Base-by-base conservation (phyloP, 2,113 vertebrate genomes). In the Tenrec ecaudatus region DNA sequence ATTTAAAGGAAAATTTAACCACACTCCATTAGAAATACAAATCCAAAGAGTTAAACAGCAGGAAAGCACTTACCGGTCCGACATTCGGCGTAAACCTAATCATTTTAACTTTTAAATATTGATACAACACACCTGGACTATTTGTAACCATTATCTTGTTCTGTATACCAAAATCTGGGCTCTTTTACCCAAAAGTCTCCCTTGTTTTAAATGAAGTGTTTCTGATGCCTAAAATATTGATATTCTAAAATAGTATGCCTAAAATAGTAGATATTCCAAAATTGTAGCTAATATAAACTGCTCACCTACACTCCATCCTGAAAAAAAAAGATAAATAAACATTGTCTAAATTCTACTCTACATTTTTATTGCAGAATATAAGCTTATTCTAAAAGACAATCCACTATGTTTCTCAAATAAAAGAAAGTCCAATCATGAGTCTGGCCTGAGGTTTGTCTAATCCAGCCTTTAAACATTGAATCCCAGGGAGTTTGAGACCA, bases 11-110 rank as follows among this genome's bases (percentile, higher is more conserved):
- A 94, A 79, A 66, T 95, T 86, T 87, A 91, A 89, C 38, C 47
- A 85, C 9, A 92, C 60, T 12, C 36, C 57, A 83, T 84, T 86
- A 95, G 66, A 94, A 95, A 91, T 38, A 95, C 86, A 91, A 83
- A 22, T 92, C 36, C 14, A 19, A 86, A 85, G 53, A 92, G 19
- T 93, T 80, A 76, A 92, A 71, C 29, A 82, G 19, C 43, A 43
- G 20, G 31, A 69, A 86, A 47, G 43, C n/a, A 12, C 38, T 84
- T 64, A 58, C 43, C 22, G 36, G 36, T 85, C 85, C 86, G 87
- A 57, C 19, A 81, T 53, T 53, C 47, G 2, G 9, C 47, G 12
- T 53, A 53, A 53, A 53, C 47, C 47, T 53, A 53, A 62, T 62
- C 60, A 62, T 62, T 19, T 58, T 57, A 68, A 66, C 20, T 66